Conservation (phyloP, 2,888 invertebrate genomes). For the Microctonus hyperodae region DNA sequence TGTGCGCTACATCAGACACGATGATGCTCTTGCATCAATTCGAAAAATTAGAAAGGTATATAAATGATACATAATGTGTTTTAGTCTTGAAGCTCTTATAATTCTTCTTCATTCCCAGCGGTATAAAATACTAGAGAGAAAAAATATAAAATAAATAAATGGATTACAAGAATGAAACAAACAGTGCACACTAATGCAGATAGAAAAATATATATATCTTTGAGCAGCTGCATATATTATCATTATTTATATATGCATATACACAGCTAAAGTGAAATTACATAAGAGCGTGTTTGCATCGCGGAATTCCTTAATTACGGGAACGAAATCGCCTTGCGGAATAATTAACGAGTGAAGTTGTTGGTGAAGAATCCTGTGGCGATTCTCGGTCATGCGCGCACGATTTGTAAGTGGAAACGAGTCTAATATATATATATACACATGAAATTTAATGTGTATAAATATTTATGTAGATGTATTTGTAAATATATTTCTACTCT, state of each 20-base stretch:
- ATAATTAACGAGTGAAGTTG: constrained; percentile 22
- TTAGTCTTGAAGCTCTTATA: neutral
- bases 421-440: neutral
- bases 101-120: neutral
- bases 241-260: neutral
- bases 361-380: neutral
- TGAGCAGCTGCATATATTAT: neutral
- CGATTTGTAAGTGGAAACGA: constrained; percentile 6
- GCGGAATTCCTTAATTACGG: constrained; percentile 38
- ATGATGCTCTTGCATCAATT: constrained; percentile 9
- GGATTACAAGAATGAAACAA: neutral
- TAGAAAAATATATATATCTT: neutral
- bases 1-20: neutral
- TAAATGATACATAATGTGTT: neutral
- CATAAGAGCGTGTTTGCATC: constrained; percentile 23
- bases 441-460: too few species aligned
- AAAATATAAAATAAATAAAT: neutral
- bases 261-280: neutral
- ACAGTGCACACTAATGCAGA: neutral
- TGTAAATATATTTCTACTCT: neutral
- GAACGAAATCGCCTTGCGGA: constrained; percentile 22
- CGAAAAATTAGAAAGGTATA: constrained; percentile 15
- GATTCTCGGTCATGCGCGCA: constrained; percentile 17
- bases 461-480: too few species aligned
- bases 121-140: neutral